These are phyloP conservation scores for Auanema sp. DNA, from an alignment of 2,888 invertebrate genomes.

Conservation along the genomic window DNA sequence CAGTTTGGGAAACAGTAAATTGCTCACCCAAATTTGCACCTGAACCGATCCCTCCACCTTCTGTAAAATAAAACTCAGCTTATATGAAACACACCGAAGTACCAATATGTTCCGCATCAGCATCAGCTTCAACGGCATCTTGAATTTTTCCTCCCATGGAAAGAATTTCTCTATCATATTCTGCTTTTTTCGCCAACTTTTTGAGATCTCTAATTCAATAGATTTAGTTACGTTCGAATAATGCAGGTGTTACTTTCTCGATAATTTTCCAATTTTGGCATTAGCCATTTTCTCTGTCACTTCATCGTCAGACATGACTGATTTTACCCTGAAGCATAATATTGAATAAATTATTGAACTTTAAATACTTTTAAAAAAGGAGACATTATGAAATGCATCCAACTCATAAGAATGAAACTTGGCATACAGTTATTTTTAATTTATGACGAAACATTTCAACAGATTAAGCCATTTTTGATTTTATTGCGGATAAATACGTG, in stretches of 20 bases:
- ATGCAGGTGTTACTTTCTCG: neutral
- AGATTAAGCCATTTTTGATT: no score
- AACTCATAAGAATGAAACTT: neutral
- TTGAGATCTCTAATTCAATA: constrained; percentile 36
- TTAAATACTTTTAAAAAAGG: neutral
- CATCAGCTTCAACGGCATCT: constrained; percentile 27
- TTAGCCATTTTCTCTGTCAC: constrained; percentile 11
- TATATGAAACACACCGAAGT: constrained; percentile 1
- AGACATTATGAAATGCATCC: neutral
- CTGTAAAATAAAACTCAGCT: constrained; percentile 9
- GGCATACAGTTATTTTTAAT: no score
- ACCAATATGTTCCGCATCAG: constrained; percentile 6
- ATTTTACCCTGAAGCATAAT: neutral
- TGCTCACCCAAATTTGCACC: constrained; percentile 79
- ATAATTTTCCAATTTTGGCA: constrained; percentile 12
- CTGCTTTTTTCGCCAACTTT: constrained; percentile 43
- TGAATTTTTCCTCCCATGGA: constrained; percentile 59
- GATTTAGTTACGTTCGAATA: neutral
- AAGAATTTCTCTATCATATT: constrained; percentile 54
- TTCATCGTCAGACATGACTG: constrained; percentile 19
- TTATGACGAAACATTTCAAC: no score
- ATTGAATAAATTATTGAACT: neutral
- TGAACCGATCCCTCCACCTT: constrained; percentile 59
- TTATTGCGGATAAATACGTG: no score
- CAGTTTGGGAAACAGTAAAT: constrained; percentile 88